A percentile compares a stretch with the other conserved stretches of the same genome.
These are phyloP conservation scores for Thunnus albacares DNA, from an alignment of 2,797 vertebrate genomes.

Conservation along the genomic window DNA sequence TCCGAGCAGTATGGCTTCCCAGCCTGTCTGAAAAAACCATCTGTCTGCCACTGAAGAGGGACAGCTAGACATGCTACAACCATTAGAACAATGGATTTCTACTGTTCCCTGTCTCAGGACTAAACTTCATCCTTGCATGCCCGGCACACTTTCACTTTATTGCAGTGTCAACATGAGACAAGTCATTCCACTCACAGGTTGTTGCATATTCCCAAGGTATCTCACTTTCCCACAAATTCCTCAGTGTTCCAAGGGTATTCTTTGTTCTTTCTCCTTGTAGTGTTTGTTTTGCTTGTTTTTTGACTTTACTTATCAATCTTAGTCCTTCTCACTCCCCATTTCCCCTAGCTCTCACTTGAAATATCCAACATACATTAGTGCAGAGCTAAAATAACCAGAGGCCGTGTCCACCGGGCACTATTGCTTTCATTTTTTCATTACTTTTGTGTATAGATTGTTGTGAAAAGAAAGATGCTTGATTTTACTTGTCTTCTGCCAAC, in stretches of 20 bases:
- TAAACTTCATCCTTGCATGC: constrained; percentile 39
- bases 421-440: neutral
- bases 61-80: constrained; percentile 58
- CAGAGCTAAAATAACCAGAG: constrained; percentile 12
- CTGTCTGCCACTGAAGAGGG: constrained; percentile 60
- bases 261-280: constrained; percentile 24
- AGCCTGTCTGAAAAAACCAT: constrained; percentile 70
- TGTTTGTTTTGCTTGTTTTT: constrained; percentile 50
- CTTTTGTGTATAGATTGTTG: neutral
- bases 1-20: constrained; percentile 49
- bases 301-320: constrained; percentile 30
- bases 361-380: neutral
- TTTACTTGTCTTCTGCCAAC: neutral
- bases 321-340: constrained; percentile 24
- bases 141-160: constrained; percentile 34
- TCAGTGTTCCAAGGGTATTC: constrained; percentile 32
- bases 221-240: constrained; percentile 42
- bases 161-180: constrained; percentile 59
- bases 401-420: neutral
- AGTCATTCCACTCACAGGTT: constrained; percentile 59
- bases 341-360: neutral
- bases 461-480: neutral
- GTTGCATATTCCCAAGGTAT: constrained; percentile 43
- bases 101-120: constrained; percentile 57
- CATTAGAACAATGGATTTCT: constrained; percentile 77